Evolutionary conservation across 2,888 invertebrate genomes (phyloP).

Genomic region (Elysia crispata): DNA sequence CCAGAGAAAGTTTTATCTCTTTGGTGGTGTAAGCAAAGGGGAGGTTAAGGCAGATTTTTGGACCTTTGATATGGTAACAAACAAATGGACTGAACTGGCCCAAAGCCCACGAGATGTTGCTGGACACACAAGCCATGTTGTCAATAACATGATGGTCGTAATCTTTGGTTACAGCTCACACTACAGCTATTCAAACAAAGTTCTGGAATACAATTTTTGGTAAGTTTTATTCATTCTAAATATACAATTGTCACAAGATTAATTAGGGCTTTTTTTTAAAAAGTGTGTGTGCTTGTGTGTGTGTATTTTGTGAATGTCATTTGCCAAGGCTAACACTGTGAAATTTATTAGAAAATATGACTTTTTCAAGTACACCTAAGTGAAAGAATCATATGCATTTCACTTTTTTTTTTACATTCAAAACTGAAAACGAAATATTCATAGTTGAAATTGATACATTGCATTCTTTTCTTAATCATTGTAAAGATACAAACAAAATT

Average conservation of each 20-base stretch:
- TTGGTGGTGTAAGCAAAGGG: constrained; percentile 88
- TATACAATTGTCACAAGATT: no score
- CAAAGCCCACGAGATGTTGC: constrained; percentile 80
- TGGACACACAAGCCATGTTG: constrained; percentile 96
- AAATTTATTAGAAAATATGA: no score
- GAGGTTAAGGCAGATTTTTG: constrained; percentile 87
- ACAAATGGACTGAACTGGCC: constrained; percentile 57
- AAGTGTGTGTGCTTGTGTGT: no score
- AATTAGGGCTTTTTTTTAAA: no score
- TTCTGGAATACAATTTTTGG: constrained; percentile 83
- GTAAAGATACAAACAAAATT: not conserved
- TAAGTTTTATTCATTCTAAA: no score
- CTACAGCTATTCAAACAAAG: constrained; percentile 95
- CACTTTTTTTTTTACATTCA: not conserved
- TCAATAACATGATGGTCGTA: constrained; percentile 89
- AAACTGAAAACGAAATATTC: not conserved
- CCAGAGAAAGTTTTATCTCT: constrained; percentile 91
- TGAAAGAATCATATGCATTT: not conserved
- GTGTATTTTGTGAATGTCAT: no score
- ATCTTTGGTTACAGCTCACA: constrained; percentile 97
- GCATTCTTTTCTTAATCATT: no score
- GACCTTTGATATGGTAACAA: constrained; percentile 85
- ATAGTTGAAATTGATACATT: no score
- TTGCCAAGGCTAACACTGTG: no score
- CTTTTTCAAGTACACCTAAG: constrained; percentile 25